phyloP scores from a whole-genome alignment of 2,888 invertebrate genomes.

The Trachelus iudaicus region DNA sequence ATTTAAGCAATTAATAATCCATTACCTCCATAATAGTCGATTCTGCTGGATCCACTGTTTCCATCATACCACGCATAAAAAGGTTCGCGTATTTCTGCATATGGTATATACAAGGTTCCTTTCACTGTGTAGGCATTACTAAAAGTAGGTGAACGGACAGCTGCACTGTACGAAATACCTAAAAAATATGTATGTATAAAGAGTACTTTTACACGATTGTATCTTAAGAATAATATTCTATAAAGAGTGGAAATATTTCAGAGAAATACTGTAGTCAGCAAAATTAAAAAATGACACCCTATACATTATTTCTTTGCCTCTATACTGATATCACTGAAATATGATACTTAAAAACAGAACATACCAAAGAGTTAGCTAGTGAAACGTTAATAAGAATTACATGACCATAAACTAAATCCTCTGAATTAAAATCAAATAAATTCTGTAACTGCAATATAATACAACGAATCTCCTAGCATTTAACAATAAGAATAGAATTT shows the following conservation, averaged over 20 bases:
- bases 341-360: background rate
- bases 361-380: too few species aligned
- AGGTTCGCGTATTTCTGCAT: slow-evolving; percentile 93
- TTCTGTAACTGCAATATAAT: too few species aligned
- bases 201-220: background rate
- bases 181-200: slow-evolving; percentile 4
- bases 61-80: slow-evolving; percentile 91
- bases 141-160: slow-evolving; percentile 71
- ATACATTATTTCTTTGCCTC: background rate
- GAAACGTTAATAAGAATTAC: too few species aligned
- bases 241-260: background rate
- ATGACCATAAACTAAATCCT: too few species aligned
- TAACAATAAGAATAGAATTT: background rate
- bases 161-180: slow-evolving; percentile 27
- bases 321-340: background rate
- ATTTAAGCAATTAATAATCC: background rate
- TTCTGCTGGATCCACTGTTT: slow-evolving; percentile 80
- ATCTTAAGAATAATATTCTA: background rate
- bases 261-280: too few species aligned
- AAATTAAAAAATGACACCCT: too few species aligned
- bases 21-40: slow-evolving; percentile 91
- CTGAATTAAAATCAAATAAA: too few species aligned
- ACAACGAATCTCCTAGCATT: too few species aligned
- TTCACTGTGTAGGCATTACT: slow-evolving; percentile 79
- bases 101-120: slow-evolving; percentile 87